phyloP scores from a whole-genome alignment of 2,113 vertebrate genomes.

The Scophthalmus maximus region DNA sequence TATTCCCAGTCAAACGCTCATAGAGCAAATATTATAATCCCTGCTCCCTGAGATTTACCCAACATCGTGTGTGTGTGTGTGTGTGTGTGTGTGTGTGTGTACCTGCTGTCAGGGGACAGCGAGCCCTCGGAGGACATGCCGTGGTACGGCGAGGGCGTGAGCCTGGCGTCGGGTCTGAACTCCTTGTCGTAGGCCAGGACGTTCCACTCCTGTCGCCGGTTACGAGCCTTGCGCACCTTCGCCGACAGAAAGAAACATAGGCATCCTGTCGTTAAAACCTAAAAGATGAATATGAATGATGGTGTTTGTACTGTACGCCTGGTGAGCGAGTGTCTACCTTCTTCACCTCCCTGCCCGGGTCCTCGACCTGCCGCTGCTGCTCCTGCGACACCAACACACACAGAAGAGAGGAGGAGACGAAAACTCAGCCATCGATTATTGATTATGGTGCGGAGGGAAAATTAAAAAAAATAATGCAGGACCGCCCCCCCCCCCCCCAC shows the following conservation, averaged over 20 bases:
- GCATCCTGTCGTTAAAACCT: no score
- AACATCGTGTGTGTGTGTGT: background rate
- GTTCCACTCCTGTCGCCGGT: conserved; percentile 94
- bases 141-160: conserved; percentile 93
- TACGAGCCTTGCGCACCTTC: conserved; percentile 89
- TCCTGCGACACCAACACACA: conserved; percentile 77
- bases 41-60: no score
- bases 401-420: background rate
- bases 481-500: conserved; percentile 45
- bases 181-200: conserved; percentile 95
- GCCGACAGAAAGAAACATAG: background rate
- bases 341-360: conserved; percentile 91
- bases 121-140: conserved; percentile 94
- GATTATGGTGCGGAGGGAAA: conserved; percentile 9
- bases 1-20: no score
- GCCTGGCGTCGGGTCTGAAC: conserved; percentile 90
- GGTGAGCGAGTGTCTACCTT: conserved; percentile 74
- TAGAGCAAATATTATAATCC: no score
- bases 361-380: conserved; percentile 91
- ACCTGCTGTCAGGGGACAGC: conserved; percentile 93
- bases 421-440: background rate
- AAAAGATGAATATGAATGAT: no score
- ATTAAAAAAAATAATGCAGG: conserved; percentile 8
- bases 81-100: background rate
- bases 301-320: no score